Conservation (phyloP, 2,113 vertebrate genomes). For the Diglossa brunneiventris region DNA sequence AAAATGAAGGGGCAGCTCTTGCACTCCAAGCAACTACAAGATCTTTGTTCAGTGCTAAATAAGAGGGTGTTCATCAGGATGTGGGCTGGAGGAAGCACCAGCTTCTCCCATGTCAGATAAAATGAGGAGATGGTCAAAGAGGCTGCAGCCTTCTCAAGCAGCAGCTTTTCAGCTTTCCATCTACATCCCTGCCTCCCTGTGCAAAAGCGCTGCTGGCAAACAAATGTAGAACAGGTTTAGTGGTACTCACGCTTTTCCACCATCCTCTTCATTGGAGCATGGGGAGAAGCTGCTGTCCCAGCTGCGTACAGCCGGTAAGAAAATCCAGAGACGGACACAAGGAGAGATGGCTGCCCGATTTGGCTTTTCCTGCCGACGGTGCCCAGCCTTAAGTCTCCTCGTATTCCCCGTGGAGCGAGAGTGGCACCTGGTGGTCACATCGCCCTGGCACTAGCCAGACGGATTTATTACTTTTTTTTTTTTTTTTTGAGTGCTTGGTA, state of each 20-base stretch:
- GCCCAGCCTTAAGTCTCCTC: not conserved
- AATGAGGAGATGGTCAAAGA: not conserved
- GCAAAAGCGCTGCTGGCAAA: not conserved
- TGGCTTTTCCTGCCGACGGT: not conserved
- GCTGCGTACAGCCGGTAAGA: not conserved
- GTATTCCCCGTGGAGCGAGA: slow-evolving; percentile 27
- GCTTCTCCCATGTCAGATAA: not conserved
- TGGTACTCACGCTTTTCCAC: not conserved
- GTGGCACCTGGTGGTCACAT: slow-evolving; percentile 51
- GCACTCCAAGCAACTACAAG: not conserved
- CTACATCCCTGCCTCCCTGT: not conserved
- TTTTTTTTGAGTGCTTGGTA: not conserved
- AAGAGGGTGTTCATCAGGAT: not conserved
- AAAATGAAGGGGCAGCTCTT: not conserved
- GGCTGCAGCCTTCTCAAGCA: not conserved
- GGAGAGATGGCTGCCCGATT: not conserved
- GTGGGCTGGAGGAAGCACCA: not conserved
- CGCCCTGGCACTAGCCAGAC: not conserved
- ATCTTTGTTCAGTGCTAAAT: not conserved
- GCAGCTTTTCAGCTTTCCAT: not conserved
- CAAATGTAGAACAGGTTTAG: not conserved
- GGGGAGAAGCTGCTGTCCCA: not conserved
- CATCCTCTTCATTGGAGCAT: not conserved
- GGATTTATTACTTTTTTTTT: fast-evolving
- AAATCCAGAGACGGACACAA: not conserved